phyloP scores from a whole-genome alignment of 2,797 vertebrate species.

The Dryobates pubescens region DNA sequence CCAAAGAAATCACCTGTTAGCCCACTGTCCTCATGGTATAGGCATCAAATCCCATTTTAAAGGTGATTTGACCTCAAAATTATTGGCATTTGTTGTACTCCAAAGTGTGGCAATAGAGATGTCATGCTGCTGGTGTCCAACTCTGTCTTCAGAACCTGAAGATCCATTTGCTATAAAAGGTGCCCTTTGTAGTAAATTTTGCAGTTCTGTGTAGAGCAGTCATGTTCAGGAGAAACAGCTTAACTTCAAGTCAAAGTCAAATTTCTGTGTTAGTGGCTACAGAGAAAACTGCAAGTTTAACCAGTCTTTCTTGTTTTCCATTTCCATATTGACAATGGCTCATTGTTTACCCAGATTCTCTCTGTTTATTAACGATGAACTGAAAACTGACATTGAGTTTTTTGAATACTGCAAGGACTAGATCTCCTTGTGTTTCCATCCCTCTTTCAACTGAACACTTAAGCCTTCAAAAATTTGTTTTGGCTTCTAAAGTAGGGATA shows the following conservation, averaged over 20 bases:
- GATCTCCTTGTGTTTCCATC: neutral
- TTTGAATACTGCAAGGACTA: neutral
- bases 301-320: neutral
- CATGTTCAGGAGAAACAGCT: neutral
- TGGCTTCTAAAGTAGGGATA: neutral
- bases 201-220: neutral
- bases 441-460: neutral
- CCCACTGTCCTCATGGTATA: neutral
- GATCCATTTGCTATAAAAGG: neutral
- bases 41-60: neutral
- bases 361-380: neutral
- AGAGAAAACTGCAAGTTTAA: neutral
- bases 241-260: neutral
- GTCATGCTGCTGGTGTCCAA: neutral
- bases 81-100: neutral
- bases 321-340: neutral
- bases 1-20: rapidly evolving
- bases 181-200: neutral
- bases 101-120: neutral
- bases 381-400: neutral
- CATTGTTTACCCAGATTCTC: neutral
- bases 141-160: neutral
- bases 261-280: neutral
- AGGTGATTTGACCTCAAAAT: neutral
- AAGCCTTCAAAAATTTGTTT: constrained; percentile 50